These are phyloP conservation scores for Athalia cordata DNA, from an alignment of 2,888 invertebrate species.

Conservation along the genomic window DNA sequence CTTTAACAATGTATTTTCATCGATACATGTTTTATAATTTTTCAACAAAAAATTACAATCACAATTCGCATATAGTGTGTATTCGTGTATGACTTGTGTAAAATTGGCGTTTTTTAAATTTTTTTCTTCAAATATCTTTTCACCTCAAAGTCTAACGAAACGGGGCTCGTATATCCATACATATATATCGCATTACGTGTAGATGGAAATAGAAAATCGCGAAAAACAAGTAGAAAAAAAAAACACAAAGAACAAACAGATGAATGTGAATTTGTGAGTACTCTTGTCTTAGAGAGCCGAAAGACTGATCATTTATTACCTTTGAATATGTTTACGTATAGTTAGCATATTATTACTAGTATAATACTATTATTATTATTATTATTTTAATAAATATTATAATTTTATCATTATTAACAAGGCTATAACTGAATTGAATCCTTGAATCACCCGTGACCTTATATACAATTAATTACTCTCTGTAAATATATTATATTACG, in stretches of 20 bases:
- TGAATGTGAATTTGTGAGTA: conserved; percentile 41
- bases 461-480: conserved; percentile 2
- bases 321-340: background rate
- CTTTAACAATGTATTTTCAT: too few species aligned
- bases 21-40: too few species aligned
- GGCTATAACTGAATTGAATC: conserved; percentile 42
- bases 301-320: conserved; percentile 59
- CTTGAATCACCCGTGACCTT: conserved; percentile 44
- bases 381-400: conserved; percentile 47
- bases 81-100: too few species aligned
- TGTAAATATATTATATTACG: conserved; percentile 23
- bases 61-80: too few species aligned
- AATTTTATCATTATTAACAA: conserved; percentile 45
- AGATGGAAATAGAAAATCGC: background rate
- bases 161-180: background rate
- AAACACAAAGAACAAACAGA: background rate
- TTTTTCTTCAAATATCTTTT: too few species aligned
- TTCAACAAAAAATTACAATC: too few species aligned
- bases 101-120: too few species aligned
- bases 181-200: background rate
- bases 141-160: too few species aligned
- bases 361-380: conserved; percentile 45
- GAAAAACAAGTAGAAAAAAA: conserved; percentile 4
- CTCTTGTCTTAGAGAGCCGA: conserved; percentile 59
- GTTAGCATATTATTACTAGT: conserved; percentile 17